phyloP scores from a whole-genome alignment of 2,113 vertebrate species.

The Pterocles orientalis region DNA sequence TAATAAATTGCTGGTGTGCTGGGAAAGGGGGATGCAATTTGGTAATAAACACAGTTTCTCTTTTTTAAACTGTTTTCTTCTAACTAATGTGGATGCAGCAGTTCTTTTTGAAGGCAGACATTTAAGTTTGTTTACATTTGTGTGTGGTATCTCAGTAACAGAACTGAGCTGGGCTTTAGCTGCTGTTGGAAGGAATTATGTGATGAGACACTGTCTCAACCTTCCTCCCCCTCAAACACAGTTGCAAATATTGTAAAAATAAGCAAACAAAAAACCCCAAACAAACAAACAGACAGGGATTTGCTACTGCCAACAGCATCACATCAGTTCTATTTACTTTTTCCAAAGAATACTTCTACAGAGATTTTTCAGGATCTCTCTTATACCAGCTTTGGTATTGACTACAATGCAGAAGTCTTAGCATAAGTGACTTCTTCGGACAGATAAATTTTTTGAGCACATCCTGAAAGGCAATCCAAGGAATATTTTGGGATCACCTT shows the following conservation, averaged over 20 bases:
- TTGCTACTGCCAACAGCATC: neutral
- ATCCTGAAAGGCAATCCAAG: neutral
- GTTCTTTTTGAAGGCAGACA: neutral
- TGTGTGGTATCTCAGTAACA: slow-evolving; percentile 24
- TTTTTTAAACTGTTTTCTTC: neutral
- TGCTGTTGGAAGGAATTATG: slow-evolving; percentile 2
- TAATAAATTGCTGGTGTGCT: neutral
- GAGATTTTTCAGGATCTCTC: slow-evolving; percentile 4
- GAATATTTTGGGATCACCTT: neutral
- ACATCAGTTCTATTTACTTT: slow-evolving; percentile 8
- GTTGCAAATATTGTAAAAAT: slow-evolving; percentile 25
- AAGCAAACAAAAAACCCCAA: neutral
- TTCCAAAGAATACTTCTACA: neutral
- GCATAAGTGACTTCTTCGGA: fast-evolving
- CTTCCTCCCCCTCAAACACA: neutral
- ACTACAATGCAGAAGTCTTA: neutral
- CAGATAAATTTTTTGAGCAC: neutral
- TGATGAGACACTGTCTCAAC: neutral
- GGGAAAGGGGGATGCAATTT: neutral
- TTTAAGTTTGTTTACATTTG: neutral
- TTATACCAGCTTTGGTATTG: neutral
- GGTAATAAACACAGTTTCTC: slow-evolving; percentile 14
- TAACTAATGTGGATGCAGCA: neutral
- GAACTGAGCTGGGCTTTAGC: neutral
- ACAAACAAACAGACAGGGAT: neutral